Base-by-base conservation (phyloP, 2,888 invertebrate genomes). In the Drosophila subquinaria region DNA sequence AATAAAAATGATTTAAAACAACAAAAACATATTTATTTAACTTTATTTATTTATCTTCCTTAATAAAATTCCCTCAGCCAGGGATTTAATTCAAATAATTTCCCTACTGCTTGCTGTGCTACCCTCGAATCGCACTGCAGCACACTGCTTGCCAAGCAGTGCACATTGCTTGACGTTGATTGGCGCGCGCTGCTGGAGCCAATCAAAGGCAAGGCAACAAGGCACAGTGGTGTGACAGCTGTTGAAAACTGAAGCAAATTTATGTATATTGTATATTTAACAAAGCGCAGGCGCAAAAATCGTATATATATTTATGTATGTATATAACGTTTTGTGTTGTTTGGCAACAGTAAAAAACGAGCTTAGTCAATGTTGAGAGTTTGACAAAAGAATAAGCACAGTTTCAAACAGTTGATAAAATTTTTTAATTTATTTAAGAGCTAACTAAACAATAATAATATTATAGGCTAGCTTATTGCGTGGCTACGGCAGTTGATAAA, bases 1-100 rank as follows among this genome's bases (percentile, higher is more conserved):
- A 89, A 88, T 88, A 88, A 76, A 89, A 84, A 82, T 67, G 79
- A 85, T 89, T 88, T 79, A 79, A 85, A 88, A 81, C 73, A 87
- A 13, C 23, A 0, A n/a, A 47, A 4, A 3, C 13, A 23, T 10
- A 17, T 42, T 10, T 17, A 17, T 3, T 42, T 42, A 15, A 40
- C 15, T 42, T 17, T 17, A 17, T 17, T 17, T 17, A n/a, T n/a
- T n/a, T n/a, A n/a, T n/a, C n/a, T n/a, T n/a, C n/a, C n/a, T n/a
- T n/a, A n/a, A n/a, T n/a, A 17, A 17, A 51, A 36, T 23, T 51
- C 51, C 51, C 51, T 36, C 6, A 4, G 8, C 13, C 3, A 5
- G 10, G 51, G 38, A 45, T 42, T 33, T 35, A 17, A 33, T 47
- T 55, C 17, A 55, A 53, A 40, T 38, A 45, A 57, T 23, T 15